These are phyloP conservation scores for Seira musarum DNA, from an alignment of 2,888 invertebrate genomes.

Conservation along the genomic window DNA sequence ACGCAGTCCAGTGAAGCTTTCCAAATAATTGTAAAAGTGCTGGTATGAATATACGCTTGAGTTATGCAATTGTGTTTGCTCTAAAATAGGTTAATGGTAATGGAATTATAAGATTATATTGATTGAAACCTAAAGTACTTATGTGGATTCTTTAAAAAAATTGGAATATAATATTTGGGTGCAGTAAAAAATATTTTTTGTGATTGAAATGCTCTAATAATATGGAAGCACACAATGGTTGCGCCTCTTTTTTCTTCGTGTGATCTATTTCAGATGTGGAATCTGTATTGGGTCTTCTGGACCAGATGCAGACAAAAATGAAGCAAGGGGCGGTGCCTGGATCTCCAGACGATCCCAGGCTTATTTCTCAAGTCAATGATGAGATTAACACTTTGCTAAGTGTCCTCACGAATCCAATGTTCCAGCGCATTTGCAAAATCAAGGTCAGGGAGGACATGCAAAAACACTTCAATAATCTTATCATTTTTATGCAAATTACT, in stretches of 20 bases:
- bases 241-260: conserved; percentile 45
- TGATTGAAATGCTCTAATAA: conserved; percentile 42
- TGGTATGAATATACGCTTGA: conserved; percentile 6
- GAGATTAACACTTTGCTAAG: conserved; percentile 88
- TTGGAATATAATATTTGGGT: background rate
- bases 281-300: conserved; percentile 65
- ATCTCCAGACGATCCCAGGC: conserved; percentile 81
- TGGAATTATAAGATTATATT: background rate
- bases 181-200: background rate
- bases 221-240: conserved; percentile 51
- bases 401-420: conserved; percentile 89
- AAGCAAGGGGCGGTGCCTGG: conserved; percentile 57
- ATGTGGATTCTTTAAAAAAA: background rate
- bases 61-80: conserved; percentile 59
- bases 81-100: conserved; percentile 15
- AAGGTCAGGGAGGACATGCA: conserved; percentile 71
- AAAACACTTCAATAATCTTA: no score
- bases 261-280: conserved; percentile 66
- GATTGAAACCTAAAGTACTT: background rate
- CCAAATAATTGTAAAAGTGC: conserved; percentile 30
- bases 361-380: conserved; percentile 82
- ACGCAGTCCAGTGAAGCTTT: conserved; percentile 50
- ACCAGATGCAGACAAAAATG: conserved; percentile 67
- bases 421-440: conserved; percentile 90
- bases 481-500: conserved; percentile 17